Percentiles rank a stretch among this genome's conserved stretches.
These are phyloP conservation scores for Balaeniceps rex DNA, from an alignment of 2,113 vertebrate genomes.

Conservation along the genomic window DNA sequence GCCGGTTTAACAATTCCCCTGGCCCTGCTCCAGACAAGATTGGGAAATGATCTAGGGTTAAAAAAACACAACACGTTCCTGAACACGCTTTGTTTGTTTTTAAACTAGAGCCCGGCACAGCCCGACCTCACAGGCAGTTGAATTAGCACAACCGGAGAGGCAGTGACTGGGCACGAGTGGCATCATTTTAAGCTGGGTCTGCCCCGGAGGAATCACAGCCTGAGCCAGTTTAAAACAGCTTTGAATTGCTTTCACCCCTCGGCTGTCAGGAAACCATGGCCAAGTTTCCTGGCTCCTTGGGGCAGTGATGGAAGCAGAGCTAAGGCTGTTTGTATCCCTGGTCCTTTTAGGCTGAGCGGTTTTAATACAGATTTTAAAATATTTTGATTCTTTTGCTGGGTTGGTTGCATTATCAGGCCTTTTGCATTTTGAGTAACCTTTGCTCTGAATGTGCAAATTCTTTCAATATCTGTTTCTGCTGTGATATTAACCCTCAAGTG, in stretches of 20 bases:
- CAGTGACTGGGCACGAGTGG: not conserved
- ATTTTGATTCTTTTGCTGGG: not conserved
- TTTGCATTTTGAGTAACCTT: not conserved
- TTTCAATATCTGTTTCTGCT: not conserved
- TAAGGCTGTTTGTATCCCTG: not conserved
- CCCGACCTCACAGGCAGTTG: not conserved
- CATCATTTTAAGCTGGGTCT: not conserved
- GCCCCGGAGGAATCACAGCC: not conserved
- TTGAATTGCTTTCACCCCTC: not conserved
- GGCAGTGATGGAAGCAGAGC: not conserved
- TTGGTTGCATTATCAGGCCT: not conserved
- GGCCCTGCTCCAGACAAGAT: not conserved
- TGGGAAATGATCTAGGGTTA: slow-evolving; percentile 47
- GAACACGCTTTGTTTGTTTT: not conserved
- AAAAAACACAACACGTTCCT: slow-evolving; percentile 8
- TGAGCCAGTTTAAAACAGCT: not conserved
- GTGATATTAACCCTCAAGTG: not conserved
- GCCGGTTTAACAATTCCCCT: not conserved
- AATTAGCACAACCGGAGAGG: not conserved
- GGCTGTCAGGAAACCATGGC: not conserved
- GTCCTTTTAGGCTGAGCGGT: not conserved
- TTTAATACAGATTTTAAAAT: not conserved
- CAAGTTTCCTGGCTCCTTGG: not conserved
- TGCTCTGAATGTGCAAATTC: not conserved
- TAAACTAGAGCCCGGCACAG: not conserved